Conservation (phyloP, 2,888 invertebrate genomes). For the Tyria jacobaeae region DNA sequence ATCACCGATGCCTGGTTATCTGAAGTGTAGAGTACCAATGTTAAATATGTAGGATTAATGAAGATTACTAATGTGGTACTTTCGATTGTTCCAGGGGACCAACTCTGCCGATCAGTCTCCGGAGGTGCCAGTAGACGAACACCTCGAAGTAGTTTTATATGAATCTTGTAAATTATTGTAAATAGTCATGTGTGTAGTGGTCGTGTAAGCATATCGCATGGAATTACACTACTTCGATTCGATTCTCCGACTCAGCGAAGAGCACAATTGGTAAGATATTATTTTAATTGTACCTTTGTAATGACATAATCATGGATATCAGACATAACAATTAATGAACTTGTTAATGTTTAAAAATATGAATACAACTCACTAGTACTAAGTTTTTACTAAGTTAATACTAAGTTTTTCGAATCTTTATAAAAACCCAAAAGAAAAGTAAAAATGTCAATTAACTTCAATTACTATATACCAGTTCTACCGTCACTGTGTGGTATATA, state of each 20-base stretch:
- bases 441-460: no score
- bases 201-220: constrained; percentile 50
- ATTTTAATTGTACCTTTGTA: not conserved
- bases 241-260: constrained; percentile 44
- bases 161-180: constrained; percentile 5
- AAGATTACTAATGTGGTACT: not conserved
- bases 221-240: constrained; percentile 44
- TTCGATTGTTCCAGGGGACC: constrained; percentile 79
- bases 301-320: no score
- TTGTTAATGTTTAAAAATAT: no score
- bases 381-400: no score
- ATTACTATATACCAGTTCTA: not conserved
- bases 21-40: no score
- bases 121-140: not conserved
- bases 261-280: constrained; percentile 43
- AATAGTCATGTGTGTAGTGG: constrained; percentile 30
- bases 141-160: not conserved
- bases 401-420: no score
- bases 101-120: constrained; percentile 49
- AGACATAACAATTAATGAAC: no score
- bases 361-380: no score
- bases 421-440: no score
- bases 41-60: not conserved
- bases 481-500: no score
- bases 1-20: no score